A percentile compares a stretch with the other conserved stretches of the same genome.
These are phyloP conservation scores for Hoplias malabaricus DNA, from an alignment of 2,113 vertebrate species.

Conservation along the genomic window DNA sequence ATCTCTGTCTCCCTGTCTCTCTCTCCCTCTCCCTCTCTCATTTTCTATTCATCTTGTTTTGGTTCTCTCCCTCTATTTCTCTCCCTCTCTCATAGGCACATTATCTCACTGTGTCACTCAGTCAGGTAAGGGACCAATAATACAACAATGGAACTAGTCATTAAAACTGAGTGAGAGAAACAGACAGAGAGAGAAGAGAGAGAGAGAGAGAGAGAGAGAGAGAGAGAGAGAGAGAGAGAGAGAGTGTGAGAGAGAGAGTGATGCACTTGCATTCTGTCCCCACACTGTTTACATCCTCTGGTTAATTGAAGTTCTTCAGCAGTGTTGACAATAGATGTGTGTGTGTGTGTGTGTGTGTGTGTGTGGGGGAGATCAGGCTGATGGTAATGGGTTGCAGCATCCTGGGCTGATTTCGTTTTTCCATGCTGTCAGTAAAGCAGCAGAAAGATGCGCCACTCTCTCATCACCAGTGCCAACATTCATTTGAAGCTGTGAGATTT, in stretches of 20 bases:
- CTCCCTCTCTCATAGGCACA: neutral
- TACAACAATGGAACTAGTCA: constrained; percentile 33
- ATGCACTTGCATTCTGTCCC: constrained; percentile 26
- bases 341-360: constrained; percentile 2
- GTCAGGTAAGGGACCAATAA: constrained; percentile 19
- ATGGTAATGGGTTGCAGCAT: constrained; percentile 37
- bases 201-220: constrained; percentile 20
- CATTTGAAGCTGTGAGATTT: constrained; percentile 34
- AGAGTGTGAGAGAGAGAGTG: neutral
- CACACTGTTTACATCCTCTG: constrained; percentile 43
- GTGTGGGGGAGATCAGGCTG: constrained; percentile 13
- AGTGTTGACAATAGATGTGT: constrained; percentile 19
- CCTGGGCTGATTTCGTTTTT: constrained; percentile 38
- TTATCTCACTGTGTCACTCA: constrained; percentile 26
- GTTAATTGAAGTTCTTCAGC: constrained; percentile 39
- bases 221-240: neutral
- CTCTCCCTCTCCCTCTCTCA: neutral
- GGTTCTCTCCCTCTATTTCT: neutral
- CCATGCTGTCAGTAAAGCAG: constrained; percentile 28
- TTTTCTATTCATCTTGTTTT: constrained; percentile 24
- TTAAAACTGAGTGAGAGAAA: constrained; percentile 22
- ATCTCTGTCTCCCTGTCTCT: neutral
- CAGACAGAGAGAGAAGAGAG: constrained; percentile 23
- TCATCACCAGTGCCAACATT: constrained; percentile 43
- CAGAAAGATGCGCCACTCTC: constrained; percentile 9